Evolutionary conservation across 2,113 vertebrate species (phyloP).

Genomic region (Oryzias celebensis): DNA sequence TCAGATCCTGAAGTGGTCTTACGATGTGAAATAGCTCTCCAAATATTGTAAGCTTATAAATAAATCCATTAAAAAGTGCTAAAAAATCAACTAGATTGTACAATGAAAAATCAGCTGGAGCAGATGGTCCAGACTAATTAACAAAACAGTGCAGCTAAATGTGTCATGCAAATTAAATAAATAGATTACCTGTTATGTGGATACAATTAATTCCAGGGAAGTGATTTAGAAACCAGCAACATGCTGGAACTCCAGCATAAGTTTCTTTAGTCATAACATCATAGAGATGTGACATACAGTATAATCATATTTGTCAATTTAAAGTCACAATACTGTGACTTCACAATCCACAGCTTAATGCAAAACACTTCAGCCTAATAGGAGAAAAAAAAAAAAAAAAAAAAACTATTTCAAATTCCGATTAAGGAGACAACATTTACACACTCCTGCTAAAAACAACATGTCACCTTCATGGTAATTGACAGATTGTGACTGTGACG

Average conservation of each 20-base stretch:
- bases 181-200: not conserved
- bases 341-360: not conserved
- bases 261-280: conserved; percentile 5
- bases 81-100: conserved; percentile 11
- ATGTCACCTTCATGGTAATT: conserved; percentile 12
- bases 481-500: conserved; percentile 25
- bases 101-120: not conserved
- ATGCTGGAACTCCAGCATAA: conserved; percentile 1
- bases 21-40: no score
- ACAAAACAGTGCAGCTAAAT: not conserved
- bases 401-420: not conserved
- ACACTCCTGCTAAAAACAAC: not conserved
- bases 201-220: conserved; percentile 1
- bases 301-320: no score
- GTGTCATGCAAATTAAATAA: not conserved
- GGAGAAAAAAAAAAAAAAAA: not conserved
- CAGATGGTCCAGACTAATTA: not conserved
- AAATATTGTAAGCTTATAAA: not conserved
- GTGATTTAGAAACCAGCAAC: conserved; percentile 2
- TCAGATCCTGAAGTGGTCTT: no score
- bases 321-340: no score
- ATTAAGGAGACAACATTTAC: not conserved
- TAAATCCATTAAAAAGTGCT: conserved; percentile 3
- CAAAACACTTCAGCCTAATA: not conserved
- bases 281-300: no score